Conservation (phyloP, 2,888 invertebrate genomes). For the Eremobia ochroleuca region DNA sequence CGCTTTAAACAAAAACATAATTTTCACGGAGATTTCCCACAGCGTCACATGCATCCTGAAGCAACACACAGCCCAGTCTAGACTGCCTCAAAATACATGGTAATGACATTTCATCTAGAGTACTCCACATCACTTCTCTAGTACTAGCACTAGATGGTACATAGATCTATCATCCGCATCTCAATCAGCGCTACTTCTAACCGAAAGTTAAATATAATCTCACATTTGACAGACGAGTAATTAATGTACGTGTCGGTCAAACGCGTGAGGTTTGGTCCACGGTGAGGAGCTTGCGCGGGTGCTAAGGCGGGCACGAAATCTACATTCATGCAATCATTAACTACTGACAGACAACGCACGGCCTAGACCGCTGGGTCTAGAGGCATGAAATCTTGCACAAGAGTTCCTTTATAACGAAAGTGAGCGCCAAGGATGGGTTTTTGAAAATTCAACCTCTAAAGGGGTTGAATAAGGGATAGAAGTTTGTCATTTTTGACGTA, state of each 20-base stretch:
- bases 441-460: too few species aligned
- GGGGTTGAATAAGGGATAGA: too few species aligned
- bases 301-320: too few species aligned
- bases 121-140: slow-evolving; percentile 1
- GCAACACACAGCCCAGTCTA: slow-evolving; percentile 11
- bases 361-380: too few species aligned
- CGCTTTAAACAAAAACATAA: not conserved
- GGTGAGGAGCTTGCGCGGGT: not conserved
- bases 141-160: slow-evolving; percentile 8
- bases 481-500: too few species aligned
- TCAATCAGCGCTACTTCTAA: slow-evolving; percentile 48
- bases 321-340: too few species aligned
- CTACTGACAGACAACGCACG: too few species aligned
- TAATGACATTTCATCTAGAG: slow-evolving; percentile 58
- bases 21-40: not conserved
- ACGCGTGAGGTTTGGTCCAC: slow-evolving; percentile 9
- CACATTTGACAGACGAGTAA: slow-evolving; percentile 61
- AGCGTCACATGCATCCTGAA: not conserved
- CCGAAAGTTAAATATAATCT: slow-evolving; percentile 63
- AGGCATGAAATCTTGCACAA: too few species aligned
- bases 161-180: slow-evolving; percentile 49
- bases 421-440: too few species aligned
- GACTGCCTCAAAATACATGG: slow-evolving; percentile 47
- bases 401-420: too few species aligned
- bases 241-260: slow-evolving; percentile 56